These are phyloP conservation scores for Drosophila teissieri DNA, from an alignment of 1,140 invertebrate genomes.

Conservation along the genomic window DNA sequence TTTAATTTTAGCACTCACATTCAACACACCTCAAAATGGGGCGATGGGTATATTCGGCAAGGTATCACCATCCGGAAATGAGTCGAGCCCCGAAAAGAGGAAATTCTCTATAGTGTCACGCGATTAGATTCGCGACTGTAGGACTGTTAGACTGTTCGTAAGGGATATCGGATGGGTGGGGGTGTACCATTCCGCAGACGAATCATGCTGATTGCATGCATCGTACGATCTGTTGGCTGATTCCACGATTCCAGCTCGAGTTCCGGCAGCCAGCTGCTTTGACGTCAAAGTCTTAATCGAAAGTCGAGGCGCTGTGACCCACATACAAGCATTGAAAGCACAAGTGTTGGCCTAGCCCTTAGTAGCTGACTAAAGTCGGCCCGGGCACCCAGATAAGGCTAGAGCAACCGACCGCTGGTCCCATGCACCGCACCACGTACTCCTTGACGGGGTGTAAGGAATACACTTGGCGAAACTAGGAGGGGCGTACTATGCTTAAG, in stretches of 20 bases:
- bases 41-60: not conserved
- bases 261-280: conserved; percentile 53
- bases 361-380: conserved; percentile 52
- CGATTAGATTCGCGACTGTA: conserved; percentile 23
- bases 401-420: conserved; percentile 6
- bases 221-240: conserved; percentile 59
- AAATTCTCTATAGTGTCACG: conserved; percentile 33
- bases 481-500: too few species aligned
- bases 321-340: conserved; percentile 59
- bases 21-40: conserved; percentile 5
- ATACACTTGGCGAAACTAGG: not conserved
- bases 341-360: conserved; percentile 51
- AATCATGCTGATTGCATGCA: conserved; percentile 57
- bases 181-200: conserved; percentile 6
- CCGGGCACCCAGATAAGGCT: conserved; percentile 44
- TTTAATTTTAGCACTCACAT: conserved; percentile 24
- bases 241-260: conserved; percentile 18
- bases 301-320: conserved; percentile 56
- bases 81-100: conserved; percentile 62
- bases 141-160: not conserved
- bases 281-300: conserved; percentile 72
- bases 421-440: conserved; percentile 67
- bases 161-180: conserved; percentile 17
- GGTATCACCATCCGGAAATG: conserved; percentile 56
- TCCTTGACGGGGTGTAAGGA: conserved; percentile 14